Conservation (phyloP, 2,113 vertebrate species). For the Zeus faber region DNA sequence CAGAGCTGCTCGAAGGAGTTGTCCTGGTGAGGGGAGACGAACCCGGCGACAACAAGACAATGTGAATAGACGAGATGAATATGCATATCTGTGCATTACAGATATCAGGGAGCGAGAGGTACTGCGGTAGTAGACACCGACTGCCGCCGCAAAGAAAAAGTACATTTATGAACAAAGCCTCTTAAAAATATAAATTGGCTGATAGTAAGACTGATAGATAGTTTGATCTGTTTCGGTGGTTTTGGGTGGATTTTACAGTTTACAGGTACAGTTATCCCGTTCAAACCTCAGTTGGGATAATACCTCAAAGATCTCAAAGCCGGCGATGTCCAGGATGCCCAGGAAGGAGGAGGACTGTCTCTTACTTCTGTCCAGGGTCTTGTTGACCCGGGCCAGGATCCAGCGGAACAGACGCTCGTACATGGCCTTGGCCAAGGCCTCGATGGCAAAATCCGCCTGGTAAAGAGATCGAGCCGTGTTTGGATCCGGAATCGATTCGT, state of each 20-base stretch:
- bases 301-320: slow-evolving; percentile 98
- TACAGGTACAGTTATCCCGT: too few species aligned
- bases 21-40: slow-evolving; percentile 67
- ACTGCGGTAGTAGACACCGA: too few species aligned
- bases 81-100: too few species aligned
- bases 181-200: too few species aligned
- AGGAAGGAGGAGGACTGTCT: slow-evolving; percentile 90
- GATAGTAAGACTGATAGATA: too few species aligned
- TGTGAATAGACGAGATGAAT: not conserved
- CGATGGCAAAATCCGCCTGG: slow-evolving; percentile 90
- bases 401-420: slow-evolving; percentile 93
- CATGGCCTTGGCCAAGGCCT: slow-evolving; percentile 93
- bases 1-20: slow-evolving; percentile 98
- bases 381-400: slow-evolving; percentile 90
- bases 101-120: too few species aligned
- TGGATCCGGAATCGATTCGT: not conserved
- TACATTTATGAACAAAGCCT: too few species aligned
- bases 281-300: too few species aligned
- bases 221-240: too few species aligned
- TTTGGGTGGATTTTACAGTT: too few species aligned
- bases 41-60: not conserved
- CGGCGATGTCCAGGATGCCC: slow-evolving; percentile 95
- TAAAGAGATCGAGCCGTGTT: not conserved
- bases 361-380: slow-evolving; percentile 94
- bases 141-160: too few species aligned